Evolutionary conservation across 2,888 invertebrate genomes (phyloP).

Genomic region (Noctua janthe): DNA sequence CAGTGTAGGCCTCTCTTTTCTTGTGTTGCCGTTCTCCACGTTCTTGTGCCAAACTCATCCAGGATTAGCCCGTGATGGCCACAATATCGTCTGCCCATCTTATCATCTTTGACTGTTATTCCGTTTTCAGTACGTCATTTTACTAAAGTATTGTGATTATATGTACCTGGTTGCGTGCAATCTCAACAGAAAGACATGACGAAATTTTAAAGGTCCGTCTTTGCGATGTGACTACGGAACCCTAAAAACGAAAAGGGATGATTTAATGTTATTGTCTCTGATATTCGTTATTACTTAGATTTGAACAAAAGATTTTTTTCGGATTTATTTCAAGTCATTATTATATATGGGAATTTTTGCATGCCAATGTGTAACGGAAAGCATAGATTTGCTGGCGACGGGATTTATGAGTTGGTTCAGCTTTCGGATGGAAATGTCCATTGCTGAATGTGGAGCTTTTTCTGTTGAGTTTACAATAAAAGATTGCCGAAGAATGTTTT

Average conservation of each 20-base stretch:
- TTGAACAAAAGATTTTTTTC: constrained; percentile 65
- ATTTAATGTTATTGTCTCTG: constrained; percentile 69
- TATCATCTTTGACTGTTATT: background rate
- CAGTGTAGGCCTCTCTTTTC: no score
- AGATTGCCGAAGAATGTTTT: constrained; percentile 8
- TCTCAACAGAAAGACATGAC: background rate
- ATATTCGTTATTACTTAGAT: constrained; percentile 64
- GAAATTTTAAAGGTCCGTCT: background rate
- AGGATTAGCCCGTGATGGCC: background rate
- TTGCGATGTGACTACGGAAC: background rate
- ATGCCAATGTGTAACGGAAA: constrained; percentile 56
- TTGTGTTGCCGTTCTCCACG: background rate
- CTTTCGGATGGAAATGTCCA: constrained; percentile 32
- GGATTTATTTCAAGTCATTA: constrained; percentile 64
- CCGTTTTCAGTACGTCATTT: background rate
- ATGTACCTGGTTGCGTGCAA: no score
- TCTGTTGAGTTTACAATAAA: constrained; percentile 10
- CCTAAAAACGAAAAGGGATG: constrained; percentile 55
- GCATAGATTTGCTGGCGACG: constrained; percentile 47
- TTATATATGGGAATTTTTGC: constrained; percentile 57
- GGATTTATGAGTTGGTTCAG: constrained; percentile 48
- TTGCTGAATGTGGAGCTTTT: constrained; percentile 14
- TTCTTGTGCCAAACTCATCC: background rate
- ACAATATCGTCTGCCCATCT: background rate
- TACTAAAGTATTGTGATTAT: background rate